Evolutionary conservation across 2,888 invertebrate species (phyloP).

Genomic region (Orthonevra nobilis): DNA sequence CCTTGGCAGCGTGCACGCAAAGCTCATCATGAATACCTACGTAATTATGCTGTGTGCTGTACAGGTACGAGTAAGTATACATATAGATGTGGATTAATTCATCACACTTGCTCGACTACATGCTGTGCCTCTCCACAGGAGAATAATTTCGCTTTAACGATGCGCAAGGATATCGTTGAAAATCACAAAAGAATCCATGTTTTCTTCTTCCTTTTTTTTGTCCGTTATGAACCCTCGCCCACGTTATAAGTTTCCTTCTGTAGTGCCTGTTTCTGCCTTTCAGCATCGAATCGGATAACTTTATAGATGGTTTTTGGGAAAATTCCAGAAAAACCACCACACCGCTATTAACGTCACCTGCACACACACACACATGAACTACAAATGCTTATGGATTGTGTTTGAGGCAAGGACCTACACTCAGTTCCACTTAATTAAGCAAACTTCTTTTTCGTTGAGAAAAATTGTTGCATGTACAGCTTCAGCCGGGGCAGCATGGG

Average conservation of each 20-base stretch:
- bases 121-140: conserved; percentile 1
- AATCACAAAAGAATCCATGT: conserved; percentile 22
- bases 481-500: no score
- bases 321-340: conserved; percentile 11
- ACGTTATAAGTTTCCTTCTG: neutral
- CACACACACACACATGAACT: no score
- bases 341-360: neutral
- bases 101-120: conserved; percentile 20
- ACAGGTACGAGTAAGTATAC: no score
- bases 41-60: conserved; percentile 11
- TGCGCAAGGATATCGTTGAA: conserved; percentile 42
- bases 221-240: neutral
- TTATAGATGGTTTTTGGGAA: conserved; percentile 28
- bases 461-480: no score
- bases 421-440: no score
- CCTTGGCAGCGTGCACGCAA: conserved; percentile 58
- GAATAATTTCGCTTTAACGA: conserved; percentile 33
- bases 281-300: conserved; percentile 22
- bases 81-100: conserved; percentile 44
- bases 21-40: conserved; percentile 56
- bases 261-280: neutral
- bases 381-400: no score
- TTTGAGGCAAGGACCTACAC: no score
- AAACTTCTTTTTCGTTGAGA: no score
- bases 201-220: neutral